phyloP scores from a whole-genome alignment of 2,888 invertebrate species.

The Agrotis clavis region DNA sequence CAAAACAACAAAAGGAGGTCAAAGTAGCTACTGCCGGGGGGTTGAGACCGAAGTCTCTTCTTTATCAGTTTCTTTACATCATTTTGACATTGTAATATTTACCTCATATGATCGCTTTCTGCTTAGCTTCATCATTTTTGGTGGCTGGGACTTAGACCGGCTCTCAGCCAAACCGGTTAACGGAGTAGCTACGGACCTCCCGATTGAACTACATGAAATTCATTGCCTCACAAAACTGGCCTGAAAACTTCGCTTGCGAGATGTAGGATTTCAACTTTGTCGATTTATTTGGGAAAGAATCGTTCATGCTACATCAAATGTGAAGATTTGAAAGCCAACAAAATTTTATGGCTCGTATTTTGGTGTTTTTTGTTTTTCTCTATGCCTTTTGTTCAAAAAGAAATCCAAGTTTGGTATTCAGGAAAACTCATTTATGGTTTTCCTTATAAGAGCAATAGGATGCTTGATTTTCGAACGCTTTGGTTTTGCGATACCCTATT shows the following conservation, averaged over 20 bases:
- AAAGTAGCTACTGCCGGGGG: conserved; percentile 49
- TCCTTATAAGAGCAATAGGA: conserved; percentile 22
- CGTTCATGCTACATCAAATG: fast-evolving
- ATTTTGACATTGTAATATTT: conserved; percentile 43
- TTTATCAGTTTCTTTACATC: conserved; percentile 53
- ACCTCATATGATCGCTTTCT: conserved; percentile 49
- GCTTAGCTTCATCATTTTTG: conserved; percentile 47
- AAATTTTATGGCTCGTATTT: background rate
- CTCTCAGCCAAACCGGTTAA: conserved; percentile 57
- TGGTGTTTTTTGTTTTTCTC: conserved; percentile 4
- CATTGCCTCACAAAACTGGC: background rate
- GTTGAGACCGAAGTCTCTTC: conserved; percentile 46
- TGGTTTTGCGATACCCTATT: conserved; percentile 6
- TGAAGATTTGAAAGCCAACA: background rate
- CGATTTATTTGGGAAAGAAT: conserved; percentile 11
- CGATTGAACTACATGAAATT: background rate
- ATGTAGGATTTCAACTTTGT: conserved; percentile 33
- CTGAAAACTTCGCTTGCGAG: conserved; percentile 46
- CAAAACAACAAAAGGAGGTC: conserved; percentile 43
- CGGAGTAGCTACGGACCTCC: conserved; percentile 56
- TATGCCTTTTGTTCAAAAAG: background rate
- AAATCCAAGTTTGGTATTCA: background rate
- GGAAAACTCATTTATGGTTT: background rate
- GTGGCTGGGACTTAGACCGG: conserved; percentile 54
- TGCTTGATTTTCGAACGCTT: background rate